phyloP scores from a whole-genome alignment of 2,888 invertebrate genomes.

The Amiota mariae region DNA sequence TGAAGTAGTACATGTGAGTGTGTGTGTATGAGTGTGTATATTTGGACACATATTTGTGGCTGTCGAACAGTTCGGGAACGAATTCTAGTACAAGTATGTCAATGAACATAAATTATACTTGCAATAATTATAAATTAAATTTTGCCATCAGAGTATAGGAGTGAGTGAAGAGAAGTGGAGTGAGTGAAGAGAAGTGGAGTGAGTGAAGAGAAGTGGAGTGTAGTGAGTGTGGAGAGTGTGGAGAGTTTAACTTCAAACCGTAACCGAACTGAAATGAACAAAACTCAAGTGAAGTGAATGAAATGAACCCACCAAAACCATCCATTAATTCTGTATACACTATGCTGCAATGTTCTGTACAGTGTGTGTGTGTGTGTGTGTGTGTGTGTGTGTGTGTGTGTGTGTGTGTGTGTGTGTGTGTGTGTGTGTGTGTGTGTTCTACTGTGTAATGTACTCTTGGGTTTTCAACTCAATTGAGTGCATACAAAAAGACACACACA shows the following conservation, averaged over 20 bases:
- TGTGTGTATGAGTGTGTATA: background rate
- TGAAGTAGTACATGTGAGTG: background rate
- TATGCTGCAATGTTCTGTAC: background rate
- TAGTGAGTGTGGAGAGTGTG: too few relatives aligned
- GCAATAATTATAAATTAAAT: constrained; percentile 69
- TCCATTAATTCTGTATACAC: background rate
- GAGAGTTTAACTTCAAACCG: background rate
- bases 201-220: background rate
- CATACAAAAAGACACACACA: background rate
- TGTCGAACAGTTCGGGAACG: background rate
- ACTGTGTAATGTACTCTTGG: background rate
- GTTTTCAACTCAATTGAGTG: too few relatives aligned
- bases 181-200: background rate
- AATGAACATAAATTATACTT: constrained; percentile 67
- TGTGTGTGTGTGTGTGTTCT: too few relatives aligned
- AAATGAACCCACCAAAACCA: background rate
- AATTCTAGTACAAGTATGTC: constrained; percentile 44
- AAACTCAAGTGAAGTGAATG: too few relatives aligned
- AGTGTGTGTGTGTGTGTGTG: too few relatives aligned
- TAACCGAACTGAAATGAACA: background rate
- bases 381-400: too few relatives aligned
- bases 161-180: background rate
- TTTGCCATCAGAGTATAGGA: constrained; percentile 62
- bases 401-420: too few relatives aligned
- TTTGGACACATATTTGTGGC: too few relatives aligned